These are phyloP conservation scores for Petrolisthes manimaculis DNA, from an alignment of 2,888 invertebrate genomes.

Conservation along the genomic window DNA sequence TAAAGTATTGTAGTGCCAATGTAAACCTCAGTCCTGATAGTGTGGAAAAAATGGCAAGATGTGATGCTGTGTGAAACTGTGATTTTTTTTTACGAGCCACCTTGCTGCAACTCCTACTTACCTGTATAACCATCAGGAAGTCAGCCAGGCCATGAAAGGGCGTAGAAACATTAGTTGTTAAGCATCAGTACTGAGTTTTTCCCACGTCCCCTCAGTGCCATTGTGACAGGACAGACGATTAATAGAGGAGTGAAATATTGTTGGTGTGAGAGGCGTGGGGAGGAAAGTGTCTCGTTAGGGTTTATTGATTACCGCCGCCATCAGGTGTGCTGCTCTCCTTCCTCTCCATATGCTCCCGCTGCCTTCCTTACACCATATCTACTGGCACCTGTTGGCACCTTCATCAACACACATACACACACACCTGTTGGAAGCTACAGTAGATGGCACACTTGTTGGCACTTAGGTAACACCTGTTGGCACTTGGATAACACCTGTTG, in stretches of 20 bases:
- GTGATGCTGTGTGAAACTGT: too few species aligned
- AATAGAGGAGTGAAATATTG: conserved; percentile 4
- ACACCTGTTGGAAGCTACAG: background rate
- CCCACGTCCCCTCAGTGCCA: background rate
- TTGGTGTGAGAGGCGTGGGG: background rate
- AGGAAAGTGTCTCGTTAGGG: background rate
- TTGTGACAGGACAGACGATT: conserved; percentile 6
- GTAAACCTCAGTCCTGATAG: background rate
- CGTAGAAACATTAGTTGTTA: too few species aligned
- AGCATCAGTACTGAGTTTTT: background rate
- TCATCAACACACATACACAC: background rate
- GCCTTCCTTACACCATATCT: too few species aligned
- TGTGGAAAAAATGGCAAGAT: background rate
- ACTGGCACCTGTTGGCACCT: too few species aligned
- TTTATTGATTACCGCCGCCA: background rate
- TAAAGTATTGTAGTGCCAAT: too few species aligned
- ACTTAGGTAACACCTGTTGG: too few species aligned
- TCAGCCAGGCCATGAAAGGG: background rate
- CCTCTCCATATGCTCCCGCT: background rate
- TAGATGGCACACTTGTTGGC: too few species aligned
- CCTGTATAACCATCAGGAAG: too few species aligned
- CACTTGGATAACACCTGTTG: too few species aligned
- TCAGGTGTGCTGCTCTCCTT: background rate
- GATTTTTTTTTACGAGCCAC: too few species aligned
- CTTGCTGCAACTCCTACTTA: too few species aligned